Evolutionary conservation across 2,797 vertebrate species (phyloP).

Genomic region (Scarus forsteni): DNA sequence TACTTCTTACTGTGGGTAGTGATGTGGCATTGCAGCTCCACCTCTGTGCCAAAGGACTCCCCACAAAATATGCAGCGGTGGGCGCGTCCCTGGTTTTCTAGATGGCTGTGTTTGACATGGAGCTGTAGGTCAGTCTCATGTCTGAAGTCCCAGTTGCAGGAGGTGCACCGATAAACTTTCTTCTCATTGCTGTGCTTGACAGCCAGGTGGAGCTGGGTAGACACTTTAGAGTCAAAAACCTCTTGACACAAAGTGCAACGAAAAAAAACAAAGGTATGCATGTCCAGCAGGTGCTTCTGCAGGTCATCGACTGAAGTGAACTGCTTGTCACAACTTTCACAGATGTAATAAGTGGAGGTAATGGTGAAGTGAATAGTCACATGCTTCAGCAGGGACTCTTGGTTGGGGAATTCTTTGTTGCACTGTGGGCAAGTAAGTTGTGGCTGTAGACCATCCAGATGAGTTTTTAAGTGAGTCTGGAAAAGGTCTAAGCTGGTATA

Average conservation of each 20-base stretch:
- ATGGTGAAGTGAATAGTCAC: conserved; percentile 97
- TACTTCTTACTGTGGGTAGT: conserved; percentile 99
- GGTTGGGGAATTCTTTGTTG: conserved; percentile 98
- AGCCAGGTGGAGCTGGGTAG: conserved; percentile 96
- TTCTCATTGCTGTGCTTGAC: conserved; percentile 99
- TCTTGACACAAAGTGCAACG: conserved; percentile 98
- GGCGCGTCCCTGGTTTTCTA: conserved; percentile 95
- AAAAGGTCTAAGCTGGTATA: conserved; percentile 96
- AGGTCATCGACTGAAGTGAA: conserved; percentile 98
- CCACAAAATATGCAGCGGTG: conserved; percentile 99
- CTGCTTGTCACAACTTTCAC: conserved; percentile 99
- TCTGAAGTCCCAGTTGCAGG: conserved; percentile 98
- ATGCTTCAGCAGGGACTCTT: conserved; percentile 96
- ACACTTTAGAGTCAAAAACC: conserved; percentile 98
- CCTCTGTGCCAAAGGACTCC: conserved; percentile 96
- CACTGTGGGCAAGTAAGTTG: conserved; percentile 96
- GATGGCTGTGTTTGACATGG: conserved; percentile 97
- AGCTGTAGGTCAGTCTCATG: conserved; percentile 95
- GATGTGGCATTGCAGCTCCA: conserved; percentile 98
- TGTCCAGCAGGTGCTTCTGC: conserved; percentile 97
- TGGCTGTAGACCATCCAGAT: conserved; percentile 93
- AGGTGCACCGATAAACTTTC: conserved; percentile 96
- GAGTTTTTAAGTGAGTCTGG: conserved; percentile 98
- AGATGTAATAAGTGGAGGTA: conserved; percentile 97
- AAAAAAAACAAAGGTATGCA: conserved; percentile 99